These are phyloP conservation scores for Australoheros facetus DNA, from an alignment of 2,797 vertebrate species.

Conservation along the genomic window DNA sequence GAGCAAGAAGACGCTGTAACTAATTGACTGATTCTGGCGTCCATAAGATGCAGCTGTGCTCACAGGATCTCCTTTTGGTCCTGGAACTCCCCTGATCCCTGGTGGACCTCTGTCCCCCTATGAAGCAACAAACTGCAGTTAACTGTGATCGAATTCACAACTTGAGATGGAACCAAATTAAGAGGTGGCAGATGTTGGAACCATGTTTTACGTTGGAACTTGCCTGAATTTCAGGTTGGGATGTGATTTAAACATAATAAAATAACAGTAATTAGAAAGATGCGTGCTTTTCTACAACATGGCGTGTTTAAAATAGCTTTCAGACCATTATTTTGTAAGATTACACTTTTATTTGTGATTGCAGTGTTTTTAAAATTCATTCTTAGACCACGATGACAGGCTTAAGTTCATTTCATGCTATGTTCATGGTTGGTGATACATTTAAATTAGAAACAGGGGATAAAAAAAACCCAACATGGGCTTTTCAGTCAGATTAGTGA, in stretches of 20 bases:
- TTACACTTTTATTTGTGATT: too few species aligned
- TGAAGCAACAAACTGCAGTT: neutral
- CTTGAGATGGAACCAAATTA: neutral
- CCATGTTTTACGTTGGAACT: too few species aligned
- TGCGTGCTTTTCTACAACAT: too few species aligned
- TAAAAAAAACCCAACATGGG: neutral
- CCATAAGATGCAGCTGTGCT: constrained; percentile 3
- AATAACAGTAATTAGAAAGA: too few species aligned
- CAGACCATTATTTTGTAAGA: too few species aligned
- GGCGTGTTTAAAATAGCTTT: too few species aligned
- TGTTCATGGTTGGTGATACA: neutral
- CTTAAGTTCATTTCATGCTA: neutral
- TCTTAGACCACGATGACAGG: neutral
- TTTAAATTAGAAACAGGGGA: neutral
- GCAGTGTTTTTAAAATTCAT: too few species aligned
- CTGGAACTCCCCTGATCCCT: constrained; percentile 90
- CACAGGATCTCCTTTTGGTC: constrained; percentile 91
- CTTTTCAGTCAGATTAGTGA: neutral
- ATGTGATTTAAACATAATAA: too few species aligned
- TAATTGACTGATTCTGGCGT: neutral
- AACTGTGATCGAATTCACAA: neutral
- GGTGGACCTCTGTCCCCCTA: constrained; percentile 85
- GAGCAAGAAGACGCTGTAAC: neutral
- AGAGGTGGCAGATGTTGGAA: neutral
- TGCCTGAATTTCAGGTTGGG: too few species aligned